phyloP scores from a whole-genome alignment of 2,113 vertebrate species.

The Diadophis punctatus region DNA sequence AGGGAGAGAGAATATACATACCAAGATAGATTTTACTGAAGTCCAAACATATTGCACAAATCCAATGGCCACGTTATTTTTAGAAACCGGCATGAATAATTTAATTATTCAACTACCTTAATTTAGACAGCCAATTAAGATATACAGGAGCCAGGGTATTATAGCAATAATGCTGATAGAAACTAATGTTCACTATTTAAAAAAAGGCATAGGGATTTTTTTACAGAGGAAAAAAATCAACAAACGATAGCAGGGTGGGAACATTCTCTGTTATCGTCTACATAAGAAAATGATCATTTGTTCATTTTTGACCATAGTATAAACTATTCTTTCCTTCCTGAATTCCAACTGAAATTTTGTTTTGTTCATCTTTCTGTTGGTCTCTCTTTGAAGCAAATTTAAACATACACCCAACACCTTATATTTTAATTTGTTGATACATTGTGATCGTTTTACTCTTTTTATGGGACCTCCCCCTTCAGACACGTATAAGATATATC shows the following conservation, averaged over 20 bases:
- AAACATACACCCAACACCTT: constrained; percentile 48
- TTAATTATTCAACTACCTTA: not conserved
- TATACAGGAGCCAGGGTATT: not conserved
- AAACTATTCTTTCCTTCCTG: not conserved
- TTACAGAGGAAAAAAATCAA: not conserved
- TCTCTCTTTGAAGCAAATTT: constrained; percentile 43
- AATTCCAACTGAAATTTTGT: not conserved
- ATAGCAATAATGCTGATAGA: not conserved
- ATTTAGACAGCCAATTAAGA: not conserved
- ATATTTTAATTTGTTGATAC: constrained; percentile 61
- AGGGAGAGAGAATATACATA: not conserved
- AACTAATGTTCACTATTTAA: not conserved
- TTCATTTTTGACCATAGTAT: not conserved
- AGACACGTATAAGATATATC: not conserved
- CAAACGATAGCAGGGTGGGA: not conserved
- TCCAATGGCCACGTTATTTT: not conserved
- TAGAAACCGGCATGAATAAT: not conserved
- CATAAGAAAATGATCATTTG: not conserved
- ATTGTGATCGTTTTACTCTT: constrained; percentile 11
- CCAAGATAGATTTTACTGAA: not conserved
- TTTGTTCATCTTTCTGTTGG: not conserved
- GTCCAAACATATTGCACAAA: not conserved
- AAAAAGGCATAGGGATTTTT: not conserved
- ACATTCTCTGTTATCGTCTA: not conserved
- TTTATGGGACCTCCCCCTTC: not conserved